Conservation (phyloP, 2,888 invertebrate species). For the Ormyrus nitidulus region DNA sequence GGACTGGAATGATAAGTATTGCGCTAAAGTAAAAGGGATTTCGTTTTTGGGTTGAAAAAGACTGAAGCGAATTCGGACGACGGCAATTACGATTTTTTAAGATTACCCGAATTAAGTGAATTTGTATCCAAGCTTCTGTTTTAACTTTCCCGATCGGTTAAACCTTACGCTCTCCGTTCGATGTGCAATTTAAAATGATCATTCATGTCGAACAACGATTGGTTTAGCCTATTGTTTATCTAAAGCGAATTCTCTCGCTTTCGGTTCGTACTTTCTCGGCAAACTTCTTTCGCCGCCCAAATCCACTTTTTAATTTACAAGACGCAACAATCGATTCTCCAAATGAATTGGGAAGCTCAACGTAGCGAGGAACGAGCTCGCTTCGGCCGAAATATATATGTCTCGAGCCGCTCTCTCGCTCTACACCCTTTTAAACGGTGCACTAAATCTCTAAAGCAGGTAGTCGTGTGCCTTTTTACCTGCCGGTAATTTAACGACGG, state of each 20-base stretch:
- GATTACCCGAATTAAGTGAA: slow-evolving; percentile 1
- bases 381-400: slow-evolving; percentile 5
- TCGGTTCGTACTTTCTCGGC: neutral
- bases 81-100: slow-evolving; percentile 16
- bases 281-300: neutral
- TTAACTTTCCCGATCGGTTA: too few relatives aligned
- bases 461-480: slow-evolving; percentile 37
- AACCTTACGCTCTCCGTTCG: too few relatives aligned
- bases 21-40: slow-evolving; percentile 9
- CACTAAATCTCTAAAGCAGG: slow-evolving; percentile 42
- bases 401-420: neutral
- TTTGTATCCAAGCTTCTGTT: neutral
- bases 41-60: neutral
- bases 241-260: too few relatives aligned
- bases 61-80: neutral
- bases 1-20: slow-evolving; percentile 41
- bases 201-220: too few relatives aligned
- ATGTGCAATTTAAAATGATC: too few relatives aligned
- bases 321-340: slow-evolving; percentile 29
- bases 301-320: neutral
- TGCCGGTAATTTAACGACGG: slow-evolving; percentile 32
- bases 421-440: slow-evolving; percentile 22
- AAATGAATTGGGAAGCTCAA: slow-evolving; percentile 14
- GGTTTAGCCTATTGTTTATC: too few relatives aligned
- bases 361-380: slow-evolving; percentile 7